phyloP scores from a whole-genome alignment of 2,797 vertebrate genomes.

The Threskiornis aethiopicus region DNA sequence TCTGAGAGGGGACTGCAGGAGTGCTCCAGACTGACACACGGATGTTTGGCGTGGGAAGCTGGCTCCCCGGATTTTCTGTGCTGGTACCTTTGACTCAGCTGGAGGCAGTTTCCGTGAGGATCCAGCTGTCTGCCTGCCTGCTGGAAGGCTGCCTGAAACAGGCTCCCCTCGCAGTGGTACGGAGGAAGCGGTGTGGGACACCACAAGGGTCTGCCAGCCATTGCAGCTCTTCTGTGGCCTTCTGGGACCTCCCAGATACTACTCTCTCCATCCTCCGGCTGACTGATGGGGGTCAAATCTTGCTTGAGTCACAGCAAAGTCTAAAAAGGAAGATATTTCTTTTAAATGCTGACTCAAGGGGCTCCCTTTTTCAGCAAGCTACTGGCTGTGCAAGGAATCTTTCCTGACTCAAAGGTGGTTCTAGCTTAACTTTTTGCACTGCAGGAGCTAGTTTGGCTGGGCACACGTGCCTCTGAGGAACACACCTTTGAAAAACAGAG shows the following conservation, averaged over 20 bases:
- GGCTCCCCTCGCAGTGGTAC: not conserved
- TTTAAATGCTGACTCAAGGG: not conserved
- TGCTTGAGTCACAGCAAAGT: not conserved
- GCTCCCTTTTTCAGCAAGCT: not conserved
- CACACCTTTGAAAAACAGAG: not conserved
- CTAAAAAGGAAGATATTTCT: not conserved
- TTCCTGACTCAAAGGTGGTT: not conserved
- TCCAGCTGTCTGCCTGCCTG: not conserved
- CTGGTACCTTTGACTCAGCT: not conserved
- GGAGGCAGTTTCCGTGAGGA: not conserved
- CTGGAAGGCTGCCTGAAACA: not conserved
- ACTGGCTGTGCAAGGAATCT: not conserved
- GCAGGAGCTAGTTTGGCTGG: not conserved
- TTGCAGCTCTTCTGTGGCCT: not conserved
- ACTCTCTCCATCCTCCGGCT: not conserved
- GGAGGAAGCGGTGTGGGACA: not conserved
- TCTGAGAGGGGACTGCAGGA: not conserved
- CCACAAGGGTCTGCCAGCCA: not conserved
- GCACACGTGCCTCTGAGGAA: not conserved
- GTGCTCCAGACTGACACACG: not conserved
- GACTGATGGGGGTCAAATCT: not conserved
- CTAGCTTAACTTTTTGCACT: not conserved
- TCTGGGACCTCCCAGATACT: not conserved
- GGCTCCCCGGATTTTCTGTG: not conserved
- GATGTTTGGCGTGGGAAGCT: not conserved